phyloP scores from a whole-genome alignment of 2,113 vertebrate genomes.

The Podocnemis expansa region DNA sequence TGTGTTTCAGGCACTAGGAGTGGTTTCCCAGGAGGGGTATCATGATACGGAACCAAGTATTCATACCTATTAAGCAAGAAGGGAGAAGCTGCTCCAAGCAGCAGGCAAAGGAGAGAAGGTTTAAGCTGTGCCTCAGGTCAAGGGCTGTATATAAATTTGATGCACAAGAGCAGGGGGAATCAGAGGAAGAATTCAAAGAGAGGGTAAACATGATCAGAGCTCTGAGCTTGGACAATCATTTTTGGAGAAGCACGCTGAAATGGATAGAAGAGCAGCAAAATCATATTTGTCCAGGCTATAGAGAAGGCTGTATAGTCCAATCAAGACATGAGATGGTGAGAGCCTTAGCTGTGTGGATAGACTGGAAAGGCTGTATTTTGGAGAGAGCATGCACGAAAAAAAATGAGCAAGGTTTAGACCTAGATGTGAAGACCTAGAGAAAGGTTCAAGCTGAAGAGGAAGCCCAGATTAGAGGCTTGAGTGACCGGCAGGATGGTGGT shows the following conservation, averaged over 20 bases:
- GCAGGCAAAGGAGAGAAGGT: background rate
- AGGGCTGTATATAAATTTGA: background rate
- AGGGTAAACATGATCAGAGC: background rate
- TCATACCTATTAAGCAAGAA: background rate
- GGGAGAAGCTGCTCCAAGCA: background rate
- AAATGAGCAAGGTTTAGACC: background rate
- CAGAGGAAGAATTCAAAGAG: background rate
- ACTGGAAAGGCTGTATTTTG: background rate
- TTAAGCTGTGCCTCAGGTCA: background rate
- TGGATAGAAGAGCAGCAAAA: background rate
- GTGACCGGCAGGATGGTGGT: background rate
- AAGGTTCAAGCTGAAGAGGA: background rate
- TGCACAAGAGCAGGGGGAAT: background rate
- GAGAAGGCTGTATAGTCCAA: background rate
- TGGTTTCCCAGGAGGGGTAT: too few relatives aligned
- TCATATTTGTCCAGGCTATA: background rate
- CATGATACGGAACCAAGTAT: too few relatives aligned
- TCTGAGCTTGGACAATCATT: background rate
- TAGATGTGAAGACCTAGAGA: background rate
- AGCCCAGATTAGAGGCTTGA: background rate
- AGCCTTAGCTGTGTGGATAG: background rate
- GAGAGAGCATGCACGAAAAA: background rate
- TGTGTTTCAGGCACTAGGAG: background rate
- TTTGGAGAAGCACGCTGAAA: background rate
- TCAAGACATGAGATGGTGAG: background rate